Evolutionary conservation across 1,140 invertebrate genomes (phyloP), one percentile per base, ranked within the genome.

Genomic region (Ceratina japonica): DNA sequence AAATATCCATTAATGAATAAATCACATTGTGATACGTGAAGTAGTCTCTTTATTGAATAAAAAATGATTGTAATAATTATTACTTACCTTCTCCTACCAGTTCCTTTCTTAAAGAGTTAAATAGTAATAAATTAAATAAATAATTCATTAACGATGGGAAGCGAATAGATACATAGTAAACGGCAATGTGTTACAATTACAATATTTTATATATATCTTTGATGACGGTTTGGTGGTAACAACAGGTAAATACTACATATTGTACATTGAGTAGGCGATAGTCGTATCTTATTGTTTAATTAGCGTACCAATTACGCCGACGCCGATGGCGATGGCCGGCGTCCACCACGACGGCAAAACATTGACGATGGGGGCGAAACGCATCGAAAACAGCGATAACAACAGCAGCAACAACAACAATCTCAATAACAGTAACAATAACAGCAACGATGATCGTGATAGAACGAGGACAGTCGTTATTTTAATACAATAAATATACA

Each of bases 161-260:
- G 22, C 1, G 16, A 71, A 62, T n/a, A 49, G 27, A 76, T 37
- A 61, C 0, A 12, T 52, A 16, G 37, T 68, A 76, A 31, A 64
- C 27, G 52, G 52, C 37, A 44, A 71, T 90, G 89, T 90, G 87
- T 89, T 92, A 92, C 91, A 92, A 92, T 92, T 92, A 92, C 91
- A 92, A 92, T 91, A 90, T 92, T 92, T 92, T 91, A 89, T 92
- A 89, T 92, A 92, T 92, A 92, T 92, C 91, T 93, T 93, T 93
- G 91, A 92, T 91, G 92, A 92, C 87, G 91, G 90, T 93, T 92
- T 92, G 92, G 90, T 93, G 92, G 90, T 93, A 93, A 92, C 92
- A 92, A 92, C 91, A 93, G 91, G 90, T 93, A 92, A 93, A 92
- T 93, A 92, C 92, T 92, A 93, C 91, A 92, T 93, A 93, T 93